Evolutionary conservation across 2,113 vertebrate genomes (phyloP), one percentile per base, ranked within the genome.

Genomic region (Pterocles burchelli): DNA sequence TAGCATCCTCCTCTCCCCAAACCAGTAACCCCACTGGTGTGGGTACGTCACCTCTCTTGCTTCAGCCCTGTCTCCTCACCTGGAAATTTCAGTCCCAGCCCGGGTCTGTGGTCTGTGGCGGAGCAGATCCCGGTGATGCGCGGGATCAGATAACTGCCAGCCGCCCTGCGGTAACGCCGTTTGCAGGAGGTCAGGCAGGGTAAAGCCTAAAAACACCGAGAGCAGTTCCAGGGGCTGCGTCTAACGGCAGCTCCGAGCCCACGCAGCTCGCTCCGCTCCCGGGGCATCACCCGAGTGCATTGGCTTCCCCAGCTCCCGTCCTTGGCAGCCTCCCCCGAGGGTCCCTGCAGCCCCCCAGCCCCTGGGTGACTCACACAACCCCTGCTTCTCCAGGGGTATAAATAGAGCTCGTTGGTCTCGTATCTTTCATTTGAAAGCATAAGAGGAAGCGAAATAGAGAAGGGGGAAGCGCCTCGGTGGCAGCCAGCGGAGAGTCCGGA

Each of bases 401-500:
- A 94, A 93, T 54, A 93, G 81, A 74, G 68, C 68, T 28, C 0
- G 0, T 57, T 89, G 63, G 17, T 67, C 36, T 70, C 34, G 5
- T 21, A 5, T 6, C 31, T 67, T 91, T 74, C 49, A 19, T 81
- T 31, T 81, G 70, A 82, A 85, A 67, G 46, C 77, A 1, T 14
- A 84, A 74, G 95, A 85, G 89, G 91, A 94, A 95, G 68, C 13
- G 6, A 89, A 96, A 89, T 2, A 54, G 88, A 71, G 85, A 85
- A 93, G 54, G 14, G 54, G 36, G 55, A 19, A 38, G 82, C 0
- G 3, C 46, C 73, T 81, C 2, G 3, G 55, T 21, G 3, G 6
- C 11, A 19, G 67, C 72, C 0, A 0, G 31, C 0, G 0, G n/a
- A n/a, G 63, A 36, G 63, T 2, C 1, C 1, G 0, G 87, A 83